Conservation (phyloP, 2,797 vertebrate species). For the Clamator glandarius region DNA sequence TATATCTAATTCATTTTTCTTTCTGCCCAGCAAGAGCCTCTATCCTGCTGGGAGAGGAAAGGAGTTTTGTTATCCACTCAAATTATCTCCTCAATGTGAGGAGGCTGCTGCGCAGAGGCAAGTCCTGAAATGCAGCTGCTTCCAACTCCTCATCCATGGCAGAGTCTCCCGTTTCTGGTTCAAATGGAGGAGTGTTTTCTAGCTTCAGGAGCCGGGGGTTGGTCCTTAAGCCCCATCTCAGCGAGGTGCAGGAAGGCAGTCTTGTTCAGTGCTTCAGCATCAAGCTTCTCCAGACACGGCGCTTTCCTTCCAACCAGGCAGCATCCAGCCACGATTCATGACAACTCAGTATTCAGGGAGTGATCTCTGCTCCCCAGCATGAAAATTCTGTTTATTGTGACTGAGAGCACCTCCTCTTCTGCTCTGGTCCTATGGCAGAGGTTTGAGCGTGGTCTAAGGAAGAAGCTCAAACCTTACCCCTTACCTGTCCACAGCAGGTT, state of each 20-base stretch:
- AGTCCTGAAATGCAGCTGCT: fast-evolving
- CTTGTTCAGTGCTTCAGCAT: fast-evolving
- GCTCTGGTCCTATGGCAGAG: not conserved
- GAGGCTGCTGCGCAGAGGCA: not conserved
- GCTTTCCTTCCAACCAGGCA: not conserved
- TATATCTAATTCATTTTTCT: not conserved
- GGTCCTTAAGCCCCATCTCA: not conserved
- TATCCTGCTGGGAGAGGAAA: not conserved
- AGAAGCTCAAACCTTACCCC: not conserved
- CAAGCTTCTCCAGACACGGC: fast-evolving
- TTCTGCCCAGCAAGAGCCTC: not conserved
- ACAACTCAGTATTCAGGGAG: fast-evolving
- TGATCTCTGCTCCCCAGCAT: not conserved
- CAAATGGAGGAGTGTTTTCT: fast-evolving
- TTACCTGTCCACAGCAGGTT: not conserved
- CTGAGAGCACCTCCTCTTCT: not conserved
- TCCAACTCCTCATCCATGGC: not conserved
- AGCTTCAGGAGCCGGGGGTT: not conserved
- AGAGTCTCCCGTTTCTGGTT: not conserved
- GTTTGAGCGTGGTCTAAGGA: not conserved
- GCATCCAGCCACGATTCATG: not conserved
- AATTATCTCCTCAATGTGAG: not conserved
- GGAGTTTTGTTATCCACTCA: not conserved
- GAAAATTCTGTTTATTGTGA: not conserved
- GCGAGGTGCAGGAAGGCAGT: not conserved